Conservation (phyloP, 1,140 invertebrate genomes). For the Druon quercuslanigerum region DNA sequence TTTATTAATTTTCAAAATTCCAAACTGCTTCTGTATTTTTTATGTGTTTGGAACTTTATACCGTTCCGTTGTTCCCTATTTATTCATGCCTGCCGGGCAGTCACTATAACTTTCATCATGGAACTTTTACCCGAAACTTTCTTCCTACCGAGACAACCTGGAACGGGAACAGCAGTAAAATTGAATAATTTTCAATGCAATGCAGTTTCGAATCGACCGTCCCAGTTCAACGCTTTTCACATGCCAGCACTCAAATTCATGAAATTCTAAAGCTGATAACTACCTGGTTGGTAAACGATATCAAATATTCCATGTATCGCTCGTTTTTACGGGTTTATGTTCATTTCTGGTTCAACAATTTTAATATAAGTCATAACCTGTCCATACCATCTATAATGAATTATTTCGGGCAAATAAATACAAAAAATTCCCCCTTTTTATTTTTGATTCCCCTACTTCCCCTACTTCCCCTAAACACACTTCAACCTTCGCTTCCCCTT, state of each 20-base stretch:
- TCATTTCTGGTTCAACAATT: background rate
- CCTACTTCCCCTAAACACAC: too few relatives aligned
- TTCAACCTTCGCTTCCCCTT: too few relatives aligned
- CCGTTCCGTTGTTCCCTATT: too few relatives aligned
- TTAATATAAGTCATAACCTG: too few relatives aligned
- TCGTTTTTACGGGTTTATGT: background rate
- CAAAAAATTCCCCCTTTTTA: too few relatives aligned
- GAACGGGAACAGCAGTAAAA: background rate
- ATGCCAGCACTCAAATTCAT: conserved; percentile 9
- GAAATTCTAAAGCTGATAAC: conserved; percentile 12
- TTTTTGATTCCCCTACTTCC: too few relatives aligned
- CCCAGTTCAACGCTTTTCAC: conserved; percentile 14
- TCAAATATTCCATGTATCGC: background rate
- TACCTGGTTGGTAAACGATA: background rate
- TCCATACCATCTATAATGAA: too few relatives aligned
- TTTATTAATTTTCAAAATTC: too few relatives aligned
- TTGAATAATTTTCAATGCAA: conserved; percentile 22
- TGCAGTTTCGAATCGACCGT: conserved; percentile 1
- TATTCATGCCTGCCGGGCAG: background rate
- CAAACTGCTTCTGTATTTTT: too few relatives aligned
- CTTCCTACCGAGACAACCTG: background rate
- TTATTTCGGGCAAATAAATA: too few relatives aligned
- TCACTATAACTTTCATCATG: background rate
- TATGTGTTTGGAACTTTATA: too few relatives aligned
- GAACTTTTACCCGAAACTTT: conserved; percentile 1